Conservation (phyloP, 1,140 invertebrate genomes). For the Venustaconcha ellipsiformis region DNA sequence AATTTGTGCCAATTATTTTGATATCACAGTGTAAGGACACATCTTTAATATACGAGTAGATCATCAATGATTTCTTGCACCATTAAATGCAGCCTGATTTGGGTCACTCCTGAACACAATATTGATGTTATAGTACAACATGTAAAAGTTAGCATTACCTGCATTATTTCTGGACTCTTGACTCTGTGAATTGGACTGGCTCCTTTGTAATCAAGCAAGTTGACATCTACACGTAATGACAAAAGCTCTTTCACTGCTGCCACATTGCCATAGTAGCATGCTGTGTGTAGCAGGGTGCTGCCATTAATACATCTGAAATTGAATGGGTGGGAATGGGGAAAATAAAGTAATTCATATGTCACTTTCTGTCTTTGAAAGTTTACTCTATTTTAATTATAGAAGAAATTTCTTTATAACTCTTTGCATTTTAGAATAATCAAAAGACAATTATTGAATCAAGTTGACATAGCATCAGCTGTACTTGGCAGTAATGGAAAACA, state of each 20-base stretch:
- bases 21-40: too few relatives aligned
- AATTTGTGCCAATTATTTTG: too few relatives aligned
- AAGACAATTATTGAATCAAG: too few relatives aligned
- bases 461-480: neutral
- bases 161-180: conserved; percentile 55
- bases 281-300: conserved; percentile 79
- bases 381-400: neutral
- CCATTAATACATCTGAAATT: conserved; percentile 72
- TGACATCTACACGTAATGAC: conserved; percentile 54
- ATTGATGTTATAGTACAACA: too few relatives aligned
- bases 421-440: too few relatives aligned
- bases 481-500: neutral
- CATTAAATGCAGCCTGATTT: neutral
- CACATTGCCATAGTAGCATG: conserved; percentile 81
- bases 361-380: neutral
- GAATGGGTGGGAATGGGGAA: neutral
- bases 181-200: conserved; percentile 63
- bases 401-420: too few relatives aligned
- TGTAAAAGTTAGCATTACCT: conserved; percentile 38
- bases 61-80: too few relatives aligned
- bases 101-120: neutral
- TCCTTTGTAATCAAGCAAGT: conserved; percentile 65
- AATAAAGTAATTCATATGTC: neutral
- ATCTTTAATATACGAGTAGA: too few relatives aligned
- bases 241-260: conserved; percentile 76